A percentile compares a stretch with the other conserved stretches of the same genome.
Evolutionary conservation across 2,113 vertebrate genomes (phyloP).

Genomic region (Peromyscus californicus): DNA sequence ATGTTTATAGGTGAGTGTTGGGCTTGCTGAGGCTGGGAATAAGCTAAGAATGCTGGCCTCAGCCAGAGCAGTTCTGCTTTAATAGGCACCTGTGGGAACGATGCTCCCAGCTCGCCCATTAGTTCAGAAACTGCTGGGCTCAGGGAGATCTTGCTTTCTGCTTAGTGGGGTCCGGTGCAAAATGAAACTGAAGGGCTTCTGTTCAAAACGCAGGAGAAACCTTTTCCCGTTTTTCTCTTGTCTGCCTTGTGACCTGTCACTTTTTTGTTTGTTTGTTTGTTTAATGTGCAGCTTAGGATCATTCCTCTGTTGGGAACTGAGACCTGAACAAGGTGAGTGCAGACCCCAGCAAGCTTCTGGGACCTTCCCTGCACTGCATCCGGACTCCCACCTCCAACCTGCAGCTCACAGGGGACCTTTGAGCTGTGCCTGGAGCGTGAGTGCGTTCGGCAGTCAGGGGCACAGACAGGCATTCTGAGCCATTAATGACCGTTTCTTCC

Average conservation of each 20-base stretch:
- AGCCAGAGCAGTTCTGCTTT: background rate
- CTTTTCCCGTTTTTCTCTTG: background rate
- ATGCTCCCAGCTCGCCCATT: background rate
- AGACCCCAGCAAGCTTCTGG: background rate
- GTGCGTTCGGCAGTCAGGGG: background rate
- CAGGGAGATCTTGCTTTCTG: background rate
- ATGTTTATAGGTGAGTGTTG: background rate
- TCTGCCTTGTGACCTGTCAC: background rate
- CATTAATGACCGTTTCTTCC: constrained; percentile 52
- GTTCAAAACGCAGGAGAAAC: background rate
- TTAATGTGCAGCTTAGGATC: constrained; percentile 16
- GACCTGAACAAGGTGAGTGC: background rate
- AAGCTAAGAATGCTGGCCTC: background rate
- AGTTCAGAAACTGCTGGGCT: background rate
- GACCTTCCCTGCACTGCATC: background rate
- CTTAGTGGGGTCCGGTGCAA: background rate
- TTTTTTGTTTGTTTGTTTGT: background rate
- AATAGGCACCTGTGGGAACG: background rate
- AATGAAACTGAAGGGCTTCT: background rate
- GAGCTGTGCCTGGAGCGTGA: background rate
- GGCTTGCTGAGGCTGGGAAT: background rate
- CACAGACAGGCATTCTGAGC: background rate
- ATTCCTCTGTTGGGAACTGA: background rate
- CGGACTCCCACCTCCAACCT: background rate
- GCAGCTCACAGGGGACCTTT: background rate